Conservation (phyloP, 1,140 invertebrate genomes). For the Platorchestia sp. region DNA sequence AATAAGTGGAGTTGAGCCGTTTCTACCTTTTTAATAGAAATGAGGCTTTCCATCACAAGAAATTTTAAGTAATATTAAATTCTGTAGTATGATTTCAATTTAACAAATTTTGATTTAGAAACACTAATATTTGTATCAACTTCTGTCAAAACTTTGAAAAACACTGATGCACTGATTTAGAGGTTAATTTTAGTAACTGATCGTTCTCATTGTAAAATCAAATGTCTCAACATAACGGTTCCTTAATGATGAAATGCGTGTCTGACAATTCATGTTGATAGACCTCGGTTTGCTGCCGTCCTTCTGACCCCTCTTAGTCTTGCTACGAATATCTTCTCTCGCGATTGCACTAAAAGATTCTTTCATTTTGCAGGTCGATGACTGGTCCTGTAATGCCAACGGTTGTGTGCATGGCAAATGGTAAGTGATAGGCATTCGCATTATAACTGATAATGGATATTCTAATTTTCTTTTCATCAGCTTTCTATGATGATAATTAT, state of each 20-base stretch:
- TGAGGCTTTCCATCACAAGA: no score
- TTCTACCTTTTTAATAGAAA: no score
- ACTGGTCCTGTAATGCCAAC: not conserved
- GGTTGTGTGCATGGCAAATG: not conserved
- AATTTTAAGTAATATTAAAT: no score
- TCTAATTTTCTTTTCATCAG: not conserved
- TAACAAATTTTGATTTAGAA: no score
- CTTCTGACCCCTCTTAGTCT: not conserved
- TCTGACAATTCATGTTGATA: slow-evolving; percentile 29
- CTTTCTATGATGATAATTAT: slow-evolving; percentile 26
- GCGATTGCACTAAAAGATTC: not conserved
- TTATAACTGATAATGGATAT: not conserved
- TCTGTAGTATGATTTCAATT: no score
- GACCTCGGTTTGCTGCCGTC: slow-evolving; percentile 36
- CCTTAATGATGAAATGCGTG: slow-evolving; percentile 37
- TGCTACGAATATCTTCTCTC: not conserved
- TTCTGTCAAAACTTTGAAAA: no score
- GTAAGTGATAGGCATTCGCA: not conserved
- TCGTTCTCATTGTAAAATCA: no score
- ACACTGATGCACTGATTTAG: no score
- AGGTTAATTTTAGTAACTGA: no score
- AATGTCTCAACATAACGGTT: not conserved
- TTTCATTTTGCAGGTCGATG: not conserved
- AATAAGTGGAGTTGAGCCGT: no score
- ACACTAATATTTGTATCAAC: no score